Base-by-base conservation (phyloP, 2,888 invertebrate genomes). In the Spisula subtruncata region DNA sequence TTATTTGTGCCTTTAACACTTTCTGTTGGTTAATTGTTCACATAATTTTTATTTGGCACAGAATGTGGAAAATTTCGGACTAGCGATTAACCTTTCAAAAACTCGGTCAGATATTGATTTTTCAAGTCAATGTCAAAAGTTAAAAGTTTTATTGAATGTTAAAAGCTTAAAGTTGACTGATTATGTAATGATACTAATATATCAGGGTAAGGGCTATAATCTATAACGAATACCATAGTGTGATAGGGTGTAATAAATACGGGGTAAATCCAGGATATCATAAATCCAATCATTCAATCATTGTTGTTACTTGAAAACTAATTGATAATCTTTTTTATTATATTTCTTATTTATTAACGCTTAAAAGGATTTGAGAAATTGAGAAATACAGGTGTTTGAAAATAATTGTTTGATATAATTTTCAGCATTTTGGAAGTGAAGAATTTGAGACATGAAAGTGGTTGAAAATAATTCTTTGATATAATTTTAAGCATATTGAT, bases 121-220 rank as follows among this genome's bases (percentile, higher is more conserved):
- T n/a, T 20, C 56, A 56, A 66, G 60, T 66, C 25, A 25, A 25
- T 66, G n/a, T 66, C n/a, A 25, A 66, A 41, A 66, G 10, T n/a
- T 66, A 6, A 25, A 25, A 25, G 2, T 25, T n/a, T 25, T 25
- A 25, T 66, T 66, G 25, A 5, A 6, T 66, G 12, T 10, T 25
- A 25, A 25, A 66, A 66, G 60, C 60, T 66, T n/a, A 41, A 41
- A 41, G 8, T 66, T 66, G 8, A 66, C 20, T 25, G 60, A 66
- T 66, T 66, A 66, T 66, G 25, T 66, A 66, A n/a, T n/a, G n/a
- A n/a, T n/a, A n/a, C n/a, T n/a, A n/a, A 66, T 66, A 66, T 25
- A 2, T 66, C 18, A 56, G 41, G 41, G n/a, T n/a, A n/a, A n/a
- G n/a, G 60, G 60, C 25, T 66, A 66, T 66, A n/a, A 66, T 25